Percentiles rank a stretch among this genome's conserved stretches.
phyloP scores from a whole-genome alignment of 1,140 invertebrate genomes.

The Rhopalosiphum padi region DNA sequence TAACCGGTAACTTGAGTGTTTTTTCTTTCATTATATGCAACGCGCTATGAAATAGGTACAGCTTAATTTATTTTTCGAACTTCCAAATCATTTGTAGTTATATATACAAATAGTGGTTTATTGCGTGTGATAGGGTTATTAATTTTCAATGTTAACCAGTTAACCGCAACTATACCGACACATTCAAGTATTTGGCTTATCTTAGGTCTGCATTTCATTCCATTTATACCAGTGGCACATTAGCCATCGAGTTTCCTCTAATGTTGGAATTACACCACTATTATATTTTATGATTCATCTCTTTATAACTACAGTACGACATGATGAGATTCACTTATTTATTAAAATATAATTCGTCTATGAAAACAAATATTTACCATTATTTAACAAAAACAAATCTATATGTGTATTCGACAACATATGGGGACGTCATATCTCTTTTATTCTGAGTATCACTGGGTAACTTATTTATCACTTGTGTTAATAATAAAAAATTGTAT shows the following conservation, averaged over 20 bases:
- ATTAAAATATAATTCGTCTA: neutral
- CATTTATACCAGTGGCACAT: neutral
- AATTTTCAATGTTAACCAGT: neutral
- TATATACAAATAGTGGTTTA: neutral
- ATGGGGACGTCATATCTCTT: neutral
- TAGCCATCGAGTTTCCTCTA: neutral
- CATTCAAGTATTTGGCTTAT: neutral
- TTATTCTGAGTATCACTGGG: neutral
- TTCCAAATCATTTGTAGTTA: neutral
- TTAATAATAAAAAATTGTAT: neutral
- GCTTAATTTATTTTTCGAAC: too few species aligned
- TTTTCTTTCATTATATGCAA: neutral
- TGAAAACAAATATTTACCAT: neutral
- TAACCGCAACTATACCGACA: neutral
- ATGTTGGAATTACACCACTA: neutral
- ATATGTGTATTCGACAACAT: neutral
- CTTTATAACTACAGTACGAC: neutral
- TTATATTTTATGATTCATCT: too few species aligned
- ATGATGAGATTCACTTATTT: neutral
- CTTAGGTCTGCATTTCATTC: neutral
- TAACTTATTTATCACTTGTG: neutral
- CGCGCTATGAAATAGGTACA: too few species aligned
- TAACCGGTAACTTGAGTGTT: neutral
- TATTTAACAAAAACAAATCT: neutral
- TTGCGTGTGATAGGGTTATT: neutral